A percentile compares a stretch with the other conserved stretches of the same genome.
phyloP scores from a whole-genome alignment of 2,113 vertebrate species.

The Paramisgurnus dabryanus region DNA sequence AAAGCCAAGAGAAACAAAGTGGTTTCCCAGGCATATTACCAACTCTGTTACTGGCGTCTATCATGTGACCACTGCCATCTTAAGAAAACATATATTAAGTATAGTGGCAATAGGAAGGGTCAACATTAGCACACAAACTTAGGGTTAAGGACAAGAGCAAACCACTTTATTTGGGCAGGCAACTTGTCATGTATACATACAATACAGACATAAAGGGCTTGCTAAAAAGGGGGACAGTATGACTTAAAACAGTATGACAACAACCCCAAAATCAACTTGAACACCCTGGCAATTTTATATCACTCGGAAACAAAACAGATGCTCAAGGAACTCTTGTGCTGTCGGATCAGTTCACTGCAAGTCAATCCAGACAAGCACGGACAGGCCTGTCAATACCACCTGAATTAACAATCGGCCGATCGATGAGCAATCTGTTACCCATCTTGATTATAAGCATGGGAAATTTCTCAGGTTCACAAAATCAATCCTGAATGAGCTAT shows the following conservation, averaged over 20 bases:
- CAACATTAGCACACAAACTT: too few species aligned
- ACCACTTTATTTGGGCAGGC: too few species aligned
- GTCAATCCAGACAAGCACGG: slow-evolving; percentile 10
- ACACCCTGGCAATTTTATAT: background rate
- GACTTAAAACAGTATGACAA: too few species aligned
- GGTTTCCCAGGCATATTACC: slow-evolving; percentile 8
- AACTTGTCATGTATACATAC: too few species aligned
- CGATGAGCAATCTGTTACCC: slow-evolving; percentile 33
- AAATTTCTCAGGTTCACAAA: slow-evolving; percentile 38
- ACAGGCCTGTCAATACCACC: slow-evolving; percentile 19
- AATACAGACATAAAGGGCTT: too few species aligned
- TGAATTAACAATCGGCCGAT: slow-evolving; percentile 19
- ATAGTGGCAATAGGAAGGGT: background rate
- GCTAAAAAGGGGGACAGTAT: too few species aligned
- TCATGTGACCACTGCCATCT: slow-evolving; percentile 16
- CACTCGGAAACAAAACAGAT: background rate
- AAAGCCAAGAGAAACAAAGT: slow-evolving; percentile 15
- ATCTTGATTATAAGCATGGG: slow-evolving; percentile 33
- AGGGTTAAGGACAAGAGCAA: too few species aligned
- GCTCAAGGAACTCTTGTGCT: background rate
- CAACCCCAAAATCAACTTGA: background rate
- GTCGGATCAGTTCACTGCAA: slow-evolving; percentile 4
- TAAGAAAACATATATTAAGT: background rate
- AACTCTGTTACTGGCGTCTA: background rate
- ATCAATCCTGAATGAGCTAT: slow-evolving; percentile 18